Evolutionary conservation across 2,888 invertebrate genomes (phyloP), one percentile per base, ranked within the genome.

Genomic region (Rotaria magnacalcarata): DNA sequence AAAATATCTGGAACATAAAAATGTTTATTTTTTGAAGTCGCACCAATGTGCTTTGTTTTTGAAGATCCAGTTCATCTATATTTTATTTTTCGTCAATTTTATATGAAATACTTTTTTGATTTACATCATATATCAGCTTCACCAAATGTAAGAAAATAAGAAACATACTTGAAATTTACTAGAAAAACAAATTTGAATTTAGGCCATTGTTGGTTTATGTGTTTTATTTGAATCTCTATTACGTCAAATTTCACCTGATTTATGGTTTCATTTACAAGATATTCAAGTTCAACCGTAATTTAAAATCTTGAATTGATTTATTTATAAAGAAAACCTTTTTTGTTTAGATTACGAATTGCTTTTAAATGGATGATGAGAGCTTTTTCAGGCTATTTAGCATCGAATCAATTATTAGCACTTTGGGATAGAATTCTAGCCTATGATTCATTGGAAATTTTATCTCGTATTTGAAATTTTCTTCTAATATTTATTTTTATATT

Each of bases 361-460:
- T 96, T 97, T 90, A 96, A 97, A 91, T 97, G 97, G 97, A 91
- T 97, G 84, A 96, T 97, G 94, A 93, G 96, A 88, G 97, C 95
- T 2, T 97, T 97, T 91, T 96, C 96, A 89, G 97, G 97, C 0
- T 96, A 96, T 90, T 92, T 97, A 84, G 95, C 96, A 0, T 96
- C 96, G 0, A 96, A 96, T 89, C 96, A 97, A 91, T 93, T 97
- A 1, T 92, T 97, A 6, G 93, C 95, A 75, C 92, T 97, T 24
- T 97, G 97, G 97, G 97, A 97, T 91, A 92, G 96, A 89, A 93
- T 96, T 86, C 92, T 97, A 21, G 96, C 96, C 7, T 96, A 96
- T 90, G 96, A 97, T 91, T 95, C 96, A 14, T 91, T 97, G 87
- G 96, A 96, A 91, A 94, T 96, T 60, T 92, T 97, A 86, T 94